Evolutionary conservation across 1,140 invertebrate genomes (phyloP), one percentile per base, ranked within the genome.

Genomic region (Sweltsa coloradensis): DNA sequence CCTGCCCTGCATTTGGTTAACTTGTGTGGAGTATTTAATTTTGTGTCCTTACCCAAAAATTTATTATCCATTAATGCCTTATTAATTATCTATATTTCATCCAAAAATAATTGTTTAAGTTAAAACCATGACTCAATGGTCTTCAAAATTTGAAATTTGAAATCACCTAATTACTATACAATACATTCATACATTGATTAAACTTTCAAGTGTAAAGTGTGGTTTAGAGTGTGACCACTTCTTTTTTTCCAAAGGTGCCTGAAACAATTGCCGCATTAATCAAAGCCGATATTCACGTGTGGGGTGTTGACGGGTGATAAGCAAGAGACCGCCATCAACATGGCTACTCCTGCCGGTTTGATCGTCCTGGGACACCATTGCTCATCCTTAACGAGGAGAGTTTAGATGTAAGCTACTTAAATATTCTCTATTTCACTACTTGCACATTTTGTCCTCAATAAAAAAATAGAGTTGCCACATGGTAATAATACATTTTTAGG

Each of bases 261-360:
- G 89, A 95, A 65, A 90, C 90, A 6, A 93, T 97, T 62, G 82
- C 85, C 31, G 72, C 87, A 24, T 69, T 97, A 13, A 64, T 91
- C 40, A 81, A 85, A 57, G 92, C 93, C 21, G 86, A 89, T 59
- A 96, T 97, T 52, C 81, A 85, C 60, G 83, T 98, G 39, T 98
- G n/a, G 96, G 96, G 86, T 99, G 25, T 70, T 99, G 50, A 99
- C 96, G 5, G 96, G 96, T 16, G 96, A 99, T 68, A 99, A 98
- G 68, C 91, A 97, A 69, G 96, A 99, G 71, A 99, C 96, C 22
- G 96, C 96, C 39, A 97, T 99, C 49, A 98, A 98, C 66, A 98
- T 62, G 94, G 91, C 23, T 92, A 97, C 65, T 96, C 94, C 4
- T 93, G 90, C 59, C 79, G 78, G 55, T 75, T 99, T 26, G 79